Conservation (phyloP, 2,888 invertebrate species). For the Pterostichus madidus region DNA sequence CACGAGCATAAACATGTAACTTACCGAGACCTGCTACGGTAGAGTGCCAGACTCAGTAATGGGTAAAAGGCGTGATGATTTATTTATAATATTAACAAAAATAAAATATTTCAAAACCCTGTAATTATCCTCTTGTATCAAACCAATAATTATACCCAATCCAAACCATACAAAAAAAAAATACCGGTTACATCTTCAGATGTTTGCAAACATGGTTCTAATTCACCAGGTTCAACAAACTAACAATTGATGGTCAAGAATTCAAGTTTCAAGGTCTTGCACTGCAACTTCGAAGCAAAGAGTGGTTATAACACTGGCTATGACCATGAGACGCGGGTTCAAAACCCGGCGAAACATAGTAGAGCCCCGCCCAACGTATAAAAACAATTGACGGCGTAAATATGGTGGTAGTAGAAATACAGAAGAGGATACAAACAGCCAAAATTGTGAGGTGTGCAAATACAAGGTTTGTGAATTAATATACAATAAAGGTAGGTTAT, state of each 20-base stretch:
- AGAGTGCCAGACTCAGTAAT: too few species aligned
- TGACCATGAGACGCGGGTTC: slow-evolving; percentile 23
- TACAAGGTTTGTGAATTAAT: background rate
- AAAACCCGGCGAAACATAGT: background rate
- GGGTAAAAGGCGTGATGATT: too few species aligned
- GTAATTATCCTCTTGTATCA: too few species aligned
- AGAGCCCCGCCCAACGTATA: slow-evolving; percentile 10
- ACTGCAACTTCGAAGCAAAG: background rate
- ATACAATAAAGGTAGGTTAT: background rate
- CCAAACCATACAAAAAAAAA: too few species aligned
- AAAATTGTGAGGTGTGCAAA: too few species aligned
- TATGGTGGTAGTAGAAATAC: background rate
- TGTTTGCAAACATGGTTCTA: too few species aligned
- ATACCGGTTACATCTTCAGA: too few species aligned
- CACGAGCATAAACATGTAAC: too few species aligned
- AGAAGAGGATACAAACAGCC: background rate
- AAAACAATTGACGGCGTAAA: background rate
- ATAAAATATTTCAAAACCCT: too few species aligned
- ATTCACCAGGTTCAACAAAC: background rate
- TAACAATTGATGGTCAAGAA: background rate
- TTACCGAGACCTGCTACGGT: too few species aligned
- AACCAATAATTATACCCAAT: too few species aligned
- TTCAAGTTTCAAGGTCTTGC: slow-evolving; percentile 1
- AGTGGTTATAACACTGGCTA: slow-evolving; percentile 14
- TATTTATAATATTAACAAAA: too few species aligned